phyloP scores from a whole-genome alignment of 2,888 invertebrate species.

The Dioctria linearis region DNA sequence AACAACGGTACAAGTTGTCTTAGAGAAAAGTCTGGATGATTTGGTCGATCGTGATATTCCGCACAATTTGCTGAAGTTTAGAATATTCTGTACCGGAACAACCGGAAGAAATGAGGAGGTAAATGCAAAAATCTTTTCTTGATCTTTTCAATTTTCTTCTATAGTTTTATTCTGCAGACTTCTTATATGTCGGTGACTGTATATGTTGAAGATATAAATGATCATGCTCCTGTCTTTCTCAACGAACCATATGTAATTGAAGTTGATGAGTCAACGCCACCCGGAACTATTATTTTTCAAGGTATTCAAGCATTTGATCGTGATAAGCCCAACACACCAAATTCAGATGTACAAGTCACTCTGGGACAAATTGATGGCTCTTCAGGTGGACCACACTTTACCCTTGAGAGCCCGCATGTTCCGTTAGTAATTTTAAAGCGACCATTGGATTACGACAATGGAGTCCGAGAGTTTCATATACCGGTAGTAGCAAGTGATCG shows the following conservation, averaged over 20 bases:
- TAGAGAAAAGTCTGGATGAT: constrained; percentile 84
- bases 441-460: constrained; percentile 85
- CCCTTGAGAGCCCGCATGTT: constrained; percentile 84
- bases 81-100: constrained; percentile 77
- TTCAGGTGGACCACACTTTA: constrained; percentile 74
- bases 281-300: constrained; percentile 84
- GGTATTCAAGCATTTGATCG: constrained; percentile 86
- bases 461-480: constrained; percentile 82
- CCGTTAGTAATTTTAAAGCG: constrained; percentile 82
- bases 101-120: constrained; percentile 69
- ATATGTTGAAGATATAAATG: constrained; percentile 91
- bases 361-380: constrained; percentile 76
- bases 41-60: constrained; percentile 86
- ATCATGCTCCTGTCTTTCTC: constrained; percentile 84
- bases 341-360: constrained; percentile 88
- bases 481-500: constrained; percentile 87
- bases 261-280: constrained; percentile 85
- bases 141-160: constrained; percentile 28
- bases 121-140: neutral
- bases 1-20: constrained; percentile 82
- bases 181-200: constrained; percentile 89
- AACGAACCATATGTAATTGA: constrained; percentile 85
- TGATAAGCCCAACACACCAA: constrained; percentile 90
- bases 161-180: constrained; percentile 74
- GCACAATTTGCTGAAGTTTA: constrained; percentile 86